A percentile compares a stretch with the other conserved stretches of the same genome.
phyloP scores from a whole-genome alignment of 2,797 vertebrate species.

The Naso thynnoides region DNA sequence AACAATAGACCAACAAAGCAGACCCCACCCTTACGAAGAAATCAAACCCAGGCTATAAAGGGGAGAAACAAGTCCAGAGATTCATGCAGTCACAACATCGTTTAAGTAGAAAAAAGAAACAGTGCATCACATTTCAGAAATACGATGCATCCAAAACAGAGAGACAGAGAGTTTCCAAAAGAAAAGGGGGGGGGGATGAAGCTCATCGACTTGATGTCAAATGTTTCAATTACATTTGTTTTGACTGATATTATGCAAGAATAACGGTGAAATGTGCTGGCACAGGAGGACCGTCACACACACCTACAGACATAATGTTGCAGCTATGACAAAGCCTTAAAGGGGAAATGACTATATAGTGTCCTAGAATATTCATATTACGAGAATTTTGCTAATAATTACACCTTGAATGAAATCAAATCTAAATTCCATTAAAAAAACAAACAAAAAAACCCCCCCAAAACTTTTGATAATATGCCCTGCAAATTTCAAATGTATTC shows the following conservation, averaged over 20 bases:
- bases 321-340: conserved; percentile 32
- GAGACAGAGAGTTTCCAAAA: conserved; percentile 2
- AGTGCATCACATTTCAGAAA: conserved; percentile 34
- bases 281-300: conserved; percentile 43
- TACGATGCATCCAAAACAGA: conserved; percentile 36
- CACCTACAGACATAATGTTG: conserved; percentile 25
- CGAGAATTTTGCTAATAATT: conserved; percentile 19
- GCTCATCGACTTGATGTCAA: conserved; percentile 27
- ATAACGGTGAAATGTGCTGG: conserved; percentile 22
- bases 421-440: conserved; percentile 26
- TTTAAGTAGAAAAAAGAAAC: conserved; percentile 12
- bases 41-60: conserved; percentile 20
- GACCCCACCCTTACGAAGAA: conserved; percentile 25
- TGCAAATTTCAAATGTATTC: conserved; percentile 25
- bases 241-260: conserved; percentile 24
- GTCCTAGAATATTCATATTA: conserved; percentile 25
- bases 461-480: conserved; percentile 27
- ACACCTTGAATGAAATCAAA: conserved; percentile 33
- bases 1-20: conserved; percentile 44
- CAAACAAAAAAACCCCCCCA: too few species aligned
- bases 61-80: conserved; percentile 28
- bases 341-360: conserved; percentile 24
- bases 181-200: background rate
- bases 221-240: conserved; percentile 29
- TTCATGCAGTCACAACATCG: conserved; percentile 69